Conservation (phyloP, 1,140 invertebrate genomes). For the Druon quercuslanigerum region DNA sequence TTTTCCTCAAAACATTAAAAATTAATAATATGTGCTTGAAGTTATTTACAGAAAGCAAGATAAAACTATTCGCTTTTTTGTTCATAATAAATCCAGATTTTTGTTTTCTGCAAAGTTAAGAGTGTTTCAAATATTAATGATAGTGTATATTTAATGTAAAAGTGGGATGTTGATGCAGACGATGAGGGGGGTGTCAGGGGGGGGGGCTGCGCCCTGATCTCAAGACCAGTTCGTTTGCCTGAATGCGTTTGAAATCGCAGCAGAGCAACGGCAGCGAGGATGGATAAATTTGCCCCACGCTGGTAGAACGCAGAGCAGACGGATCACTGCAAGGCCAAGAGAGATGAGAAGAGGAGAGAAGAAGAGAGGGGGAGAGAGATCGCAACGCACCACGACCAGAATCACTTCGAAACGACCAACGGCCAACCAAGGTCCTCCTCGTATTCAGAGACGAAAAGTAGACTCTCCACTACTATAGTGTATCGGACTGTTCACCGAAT, state of each 20-base stretch:
- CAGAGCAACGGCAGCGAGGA: not conserved
- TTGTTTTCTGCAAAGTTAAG: too few relatives aligned
- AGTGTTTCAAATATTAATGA: too few relatives aligned
- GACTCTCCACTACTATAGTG: conserved; percentile 19
- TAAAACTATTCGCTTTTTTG: too few relatives aligned
- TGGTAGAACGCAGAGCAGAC: conserved; percentile 3
- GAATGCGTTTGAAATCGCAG: conserved; percentile 29
- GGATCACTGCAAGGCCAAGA: conserved; percentile 26
- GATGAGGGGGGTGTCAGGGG: conserved; percentile 3
- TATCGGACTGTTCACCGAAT: conserved; percentile 18
- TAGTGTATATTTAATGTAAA: too few relatives aligned
- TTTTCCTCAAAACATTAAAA: too few relatives aligned
- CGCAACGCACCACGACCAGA: conserved; percentile 7
- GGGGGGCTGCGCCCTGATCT: conserved; percentile 13
- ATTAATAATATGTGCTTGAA: too few relatives aligned
- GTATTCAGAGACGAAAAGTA: conserved; percentile 25
- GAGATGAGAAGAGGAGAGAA: not conserved
- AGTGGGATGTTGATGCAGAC: not conserved
- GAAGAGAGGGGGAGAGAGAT: too few relatives aligned
- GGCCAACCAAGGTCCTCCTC: conserved; percentile 21
- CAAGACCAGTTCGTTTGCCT: conserved; percentile 21
- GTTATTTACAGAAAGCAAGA: too few relatives aligned
- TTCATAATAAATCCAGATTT: too few relatives aligned
- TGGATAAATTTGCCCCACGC: conserved; percentile 15
- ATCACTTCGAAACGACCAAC: conserved; percentile 22